Evolutionary conservation across 2,888 invertebrate species (phyloP), one percentile per base, ranked within the genome.

Genomic region (Agonum fuliginosum): DNA sequence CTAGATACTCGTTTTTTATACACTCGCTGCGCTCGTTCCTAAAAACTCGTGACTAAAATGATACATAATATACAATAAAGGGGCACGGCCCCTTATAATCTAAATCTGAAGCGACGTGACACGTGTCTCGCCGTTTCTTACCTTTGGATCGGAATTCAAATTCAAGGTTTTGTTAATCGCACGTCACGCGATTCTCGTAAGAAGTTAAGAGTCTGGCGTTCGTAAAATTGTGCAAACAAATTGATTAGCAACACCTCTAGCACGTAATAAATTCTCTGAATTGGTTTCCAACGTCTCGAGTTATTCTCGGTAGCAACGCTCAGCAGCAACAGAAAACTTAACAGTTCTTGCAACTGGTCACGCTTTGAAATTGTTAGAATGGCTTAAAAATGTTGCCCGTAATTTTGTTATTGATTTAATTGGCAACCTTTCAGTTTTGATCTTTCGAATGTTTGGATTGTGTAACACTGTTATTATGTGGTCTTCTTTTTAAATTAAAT

Each of bases 221-320:
- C 37, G 20, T 10, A 58, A 72, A 71, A 72, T 72, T 72, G 72
- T 58, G 72, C 58, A 72, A 72, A 58, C 54, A 72, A 72, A 72
- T 72, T 58, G 72, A 72, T 72, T 72, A 72, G 72, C 37, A 72
- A 72, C 72, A 46, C 54, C 14, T 70, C 27, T 22, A 41, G 58
- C 72, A 72, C 72, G 37, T 58, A 58, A 72, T 72, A 58, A 58
- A 72, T 72, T 72, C 72, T 72, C 14, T 22, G 41, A 34, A 72
- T 24, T 72, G 51, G 46, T 30, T 72, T 34, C 20, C 20, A 20
- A 14, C 19, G 70, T 71, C 19, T 48, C 30, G 12, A 71, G 71
- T 48, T 34, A 71, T 51, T 46, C 51, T 43, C 5, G 27, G 43
- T 46, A 65, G 65, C 12, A 34, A 19, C 48, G 10, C 30, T 14